Base-by-base conservation (phyloP, 2,113 vertebrate genomes). In the Ivindomyrus marchei region DNA sequence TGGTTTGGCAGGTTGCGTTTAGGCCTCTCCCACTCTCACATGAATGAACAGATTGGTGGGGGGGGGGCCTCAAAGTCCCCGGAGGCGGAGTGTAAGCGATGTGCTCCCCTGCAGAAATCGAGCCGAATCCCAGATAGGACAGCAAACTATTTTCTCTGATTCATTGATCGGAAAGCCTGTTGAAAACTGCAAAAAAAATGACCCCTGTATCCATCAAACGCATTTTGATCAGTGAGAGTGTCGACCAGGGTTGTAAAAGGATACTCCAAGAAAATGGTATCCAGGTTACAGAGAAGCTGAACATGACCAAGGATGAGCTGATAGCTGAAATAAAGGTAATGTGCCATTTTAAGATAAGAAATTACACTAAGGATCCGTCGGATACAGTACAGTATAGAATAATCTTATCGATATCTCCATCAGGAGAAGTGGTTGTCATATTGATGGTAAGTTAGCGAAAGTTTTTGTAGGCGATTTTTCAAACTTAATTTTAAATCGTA, bases 211-310 rank as follows among this genome's bases (percentile, higher is more conserved):
- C 91, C 90, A 94, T 99, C 91, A 94, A 94, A 90, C 96, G 95
- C 9, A 95, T 99, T 74, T 93, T 99, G 80, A 97, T 99, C 93
- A 99, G 97, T 89, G 98, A 99, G 70, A 97, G 96, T 88, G 96
- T 99, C 39, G 98, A 98, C 92, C 97, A 97, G 0, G 96, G 97
- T 91, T 99, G 98, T 93, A 94, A 94, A 93, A 90, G 94, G 88
- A 97, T 99, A 84, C 94, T 99, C 93, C 96, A 96, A 91, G 96
- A 97, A 83, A 97, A 96, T 88, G 98, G 97, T 89, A 96, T 99
- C 92, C 94, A 93, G 80, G 98, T 98, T 39, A 97, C 96, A n/a
- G 97, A 99, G 92, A 97, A 95, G 77, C 95, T 94, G 9, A 96
- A 95, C n/a, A 95, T 99, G 95, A 97, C 91, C 90, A 95, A 95